A percentile compares a stretch with the other conserved stretches of the same genome.
phyloP scores from a whole-genome alignment of 2,888 invertebrate species.

The Lutraria lutraria region DNA sequence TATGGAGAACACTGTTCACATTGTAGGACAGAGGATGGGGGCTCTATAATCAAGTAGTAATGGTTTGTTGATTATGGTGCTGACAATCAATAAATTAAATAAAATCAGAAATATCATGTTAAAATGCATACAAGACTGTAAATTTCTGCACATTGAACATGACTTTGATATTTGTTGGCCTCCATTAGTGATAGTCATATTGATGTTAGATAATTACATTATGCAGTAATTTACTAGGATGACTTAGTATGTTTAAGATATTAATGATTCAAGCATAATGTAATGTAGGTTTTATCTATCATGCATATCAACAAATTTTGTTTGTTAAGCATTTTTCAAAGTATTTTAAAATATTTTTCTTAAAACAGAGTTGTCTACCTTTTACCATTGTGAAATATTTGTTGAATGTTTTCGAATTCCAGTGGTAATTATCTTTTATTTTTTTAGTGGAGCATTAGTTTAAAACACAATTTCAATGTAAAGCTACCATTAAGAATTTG shows the following conservation, averaged over 20 bases:
- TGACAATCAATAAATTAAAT: neutral
- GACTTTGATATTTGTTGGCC: neutral
- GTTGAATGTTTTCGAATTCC: neutral
- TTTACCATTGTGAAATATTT: neutral
- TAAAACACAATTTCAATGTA: neutral
- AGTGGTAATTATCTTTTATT: neutral
- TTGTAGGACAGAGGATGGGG: too few species aligned
- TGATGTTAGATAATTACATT: neutral
- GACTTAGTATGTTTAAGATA: neutral
- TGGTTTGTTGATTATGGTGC: neutral
- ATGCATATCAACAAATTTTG: neutral
- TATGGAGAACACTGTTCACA: too few species aligned
- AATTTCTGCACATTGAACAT: neutral
- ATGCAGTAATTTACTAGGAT: neutral
- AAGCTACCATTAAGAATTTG: neutral
- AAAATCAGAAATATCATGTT: neutral
- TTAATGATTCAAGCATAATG: neutral
- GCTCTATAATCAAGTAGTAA: too few species aligned
- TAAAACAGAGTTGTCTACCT: constrained; percentile 16
- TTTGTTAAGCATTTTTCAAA: neutral
- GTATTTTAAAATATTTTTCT: neutral
- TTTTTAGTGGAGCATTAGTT: neutral
- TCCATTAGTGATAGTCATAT: neutral
- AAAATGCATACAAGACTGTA: neutral
- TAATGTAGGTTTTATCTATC: neutral